These are phyloP conservation scores for Elanus axillaris DNA, from an alignment of 2,113 vertebrate genomes.

Conservation along the genomic window DNA sequence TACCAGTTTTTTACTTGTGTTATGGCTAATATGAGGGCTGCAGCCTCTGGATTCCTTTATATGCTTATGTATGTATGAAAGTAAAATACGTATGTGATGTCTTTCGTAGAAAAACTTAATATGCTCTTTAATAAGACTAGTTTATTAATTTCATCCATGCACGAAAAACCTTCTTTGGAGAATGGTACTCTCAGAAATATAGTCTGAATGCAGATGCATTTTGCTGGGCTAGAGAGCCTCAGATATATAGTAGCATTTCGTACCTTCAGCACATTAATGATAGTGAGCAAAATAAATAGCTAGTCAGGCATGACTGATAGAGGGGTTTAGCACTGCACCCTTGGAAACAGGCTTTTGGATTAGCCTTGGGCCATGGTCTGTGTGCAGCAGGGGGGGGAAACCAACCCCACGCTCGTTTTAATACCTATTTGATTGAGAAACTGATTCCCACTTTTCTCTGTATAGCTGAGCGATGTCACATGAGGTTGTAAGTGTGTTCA, in stretches of 20 bases:
- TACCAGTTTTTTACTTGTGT: background rate
- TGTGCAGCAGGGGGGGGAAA: background rate
- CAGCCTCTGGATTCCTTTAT: background rate
- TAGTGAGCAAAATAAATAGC: constrained; percentile 68
- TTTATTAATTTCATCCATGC: constrained; percentile 30
- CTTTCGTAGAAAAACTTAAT: constrained; percentile 10
- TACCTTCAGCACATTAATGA: constrained; percentile 51
- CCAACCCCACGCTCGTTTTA: constrained; percentile 7
- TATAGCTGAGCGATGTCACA: constrained; percentile 36
- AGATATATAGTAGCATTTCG: constrained; percentile 30
- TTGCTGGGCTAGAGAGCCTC: constrained; percentile 39
- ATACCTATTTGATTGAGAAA: constrained; percentile 65
- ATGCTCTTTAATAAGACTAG: background rate
- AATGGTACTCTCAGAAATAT: background rate
- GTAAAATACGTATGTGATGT: background rate
- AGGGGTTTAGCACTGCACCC: constrained; percentile 28
- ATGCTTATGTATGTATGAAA: background rate
- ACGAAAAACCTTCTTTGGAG: constrained; percentile 25
- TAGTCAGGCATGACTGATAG: constrained; percentile 48
- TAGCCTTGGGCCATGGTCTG: constrained; percentile 57
- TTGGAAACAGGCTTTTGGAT: constrained; percentile 51
- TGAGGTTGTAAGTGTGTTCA: constrained; percentile 49
- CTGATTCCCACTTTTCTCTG: background rate
- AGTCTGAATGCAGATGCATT: constrained; percentile 30
- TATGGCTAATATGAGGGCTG: background rate